Conservation (phyloP, 2,888 invertebrate genomes). For the Patella depressa region DNA sequence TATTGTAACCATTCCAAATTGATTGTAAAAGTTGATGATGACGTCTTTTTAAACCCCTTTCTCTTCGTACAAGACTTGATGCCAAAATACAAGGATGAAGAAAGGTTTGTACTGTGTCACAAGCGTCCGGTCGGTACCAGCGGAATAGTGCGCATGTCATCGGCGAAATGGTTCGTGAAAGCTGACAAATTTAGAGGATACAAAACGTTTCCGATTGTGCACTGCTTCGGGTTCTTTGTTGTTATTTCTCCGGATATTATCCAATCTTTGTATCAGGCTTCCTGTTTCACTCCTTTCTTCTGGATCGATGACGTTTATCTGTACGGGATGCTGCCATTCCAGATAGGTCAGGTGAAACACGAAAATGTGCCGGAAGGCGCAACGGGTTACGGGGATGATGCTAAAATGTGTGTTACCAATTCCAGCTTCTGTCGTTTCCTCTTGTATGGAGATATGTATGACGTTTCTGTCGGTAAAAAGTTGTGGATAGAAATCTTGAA, state of each 20-base stretch:
- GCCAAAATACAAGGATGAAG: conserved; percentile 39
- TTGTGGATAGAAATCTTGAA: conserved; percentile 48
- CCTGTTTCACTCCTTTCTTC: conserved; percentile 65
- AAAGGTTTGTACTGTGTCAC: conserved; percentile 50
- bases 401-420: conserved; percentile 43
- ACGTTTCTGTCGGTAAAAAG: conserved; percentile 44
- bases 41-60: conserved; percentile 60
- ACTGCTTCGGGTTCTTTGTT: conserved; percentile 66
- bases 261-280: conserved; percentile 54
- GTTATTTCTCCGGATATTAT: conserved; percentile 58
- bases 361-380: conserved; percentile 84
- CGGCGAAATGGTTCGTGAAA: conserved; percentile 55
- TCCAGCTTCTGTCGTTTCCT: conserved; percentile 38
- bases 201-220: conserved; percentile 58
- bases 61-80: conserved; percentile 46
- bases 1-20: conserved; percentile 50
- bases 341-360: conserved; percentile 51
- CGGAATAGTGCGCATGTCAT: conserved; percentile 42
- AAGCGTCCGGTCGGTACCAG: conserved; percentile 49
- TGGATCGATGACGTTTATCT: conserved; percentile 70
- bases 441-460: conserved; percentile 42
- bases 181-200: conserved; percentile 53
- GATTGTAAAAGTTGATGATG: conserved; percentile 60
- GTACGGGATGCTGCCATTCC: conserved; percentile 63
- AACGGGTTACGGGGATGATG: conserved; percentile 78